Evolutionary conservation across 2,888 invertebrate genomes (phyloP).

Genomic region (Hyppa rectilinea): DNA sequence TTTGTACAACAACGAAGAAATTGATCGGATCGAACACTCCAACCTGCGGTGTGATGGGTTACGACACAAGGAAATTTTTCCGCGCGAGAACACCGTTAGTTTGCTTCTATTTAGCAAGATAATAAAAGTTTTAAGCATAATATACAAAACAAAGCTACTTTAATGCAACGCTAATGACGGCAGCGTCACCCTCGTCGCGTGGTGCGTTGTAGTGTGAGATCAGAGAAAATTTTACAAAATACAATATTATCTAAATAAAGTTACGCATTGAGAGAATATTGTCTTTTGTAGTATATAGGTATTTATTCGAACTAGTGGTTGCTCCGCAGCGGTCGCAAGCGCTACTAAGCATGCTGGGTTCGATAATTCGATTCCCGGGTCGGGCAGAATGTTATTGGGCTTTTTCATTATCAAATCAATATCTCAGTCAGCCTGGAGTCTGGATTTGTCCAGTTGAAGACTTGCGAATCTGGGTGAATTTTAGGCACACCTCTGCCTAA

Average conservation of each 20-base stretch:
- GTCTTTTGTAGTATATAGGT: not conserved
- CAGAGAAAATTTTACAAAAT: not conserved
- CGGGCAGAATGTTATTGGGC: not conserved
- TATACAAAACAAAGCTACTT: not conserved
- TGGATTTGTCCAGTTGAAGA: not conserved
- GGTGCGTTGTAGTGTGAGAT: not conserved
- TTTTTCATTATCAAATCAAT: not conserved
- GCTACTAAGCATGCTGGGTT: not conserved
- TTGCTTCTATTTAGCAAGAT: too few species aligned
- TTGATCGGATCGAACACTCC: not conserved
- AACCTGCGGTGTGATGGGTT: not conserved
- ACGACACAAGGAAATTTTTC: not conserved
- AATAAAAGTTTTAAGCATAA: too few species aligned
- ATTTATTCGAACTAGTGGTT: not conserved
- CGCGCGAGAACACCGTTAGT: too few species aligned
- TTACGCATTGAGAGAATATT: not conserved
- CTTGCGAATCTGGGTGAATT: not conserved
- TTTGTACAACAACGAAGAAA: not conserved
- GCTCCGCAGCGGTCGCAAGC: not conserved
- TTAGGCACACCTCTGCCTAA: not conserved
- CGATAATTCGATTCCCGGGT: not conserved
- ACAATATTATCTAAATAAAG: not conserved
- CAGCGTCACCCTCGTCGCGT: too few species aligned
- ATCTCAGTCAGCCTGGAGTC: not conserved
- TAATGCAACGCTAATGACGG: too few species aligned